Evolutionary conservation across 2,888 invertebrate genomes (phyloP), one percentile per base, ranked within the genome.

Genomic region (Encarsia formosa): DNA sequence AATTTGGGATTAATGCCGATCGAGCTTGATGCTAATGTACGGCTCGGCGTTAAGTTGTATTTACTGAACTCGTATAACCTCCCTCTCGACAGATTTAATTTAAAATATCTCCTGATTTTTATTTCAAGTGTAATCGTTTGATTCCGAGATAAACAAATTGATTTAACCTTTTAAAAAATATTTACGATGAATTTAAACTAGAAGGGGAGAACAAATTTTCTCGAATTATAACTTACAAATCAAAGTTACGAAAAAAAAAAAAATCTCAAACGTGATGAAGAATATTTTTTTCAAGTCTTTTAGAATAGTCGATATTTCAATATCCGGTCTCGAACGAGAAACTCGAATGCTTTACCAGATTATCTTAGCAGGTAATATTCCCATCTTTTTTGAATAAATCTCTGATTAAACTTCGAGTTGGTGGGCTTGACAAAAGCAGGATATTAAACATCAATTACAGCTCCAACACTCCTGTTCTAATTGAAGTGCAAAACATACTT

Each of bases 381-480:
- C 19, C 34, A 26, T 15, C 4, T 45, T 20, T n/a, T 20, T 20
- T 31, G 35, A 9, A 34, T 45, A 13, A 45, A 31, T 9, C 15
- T 26, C 13, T 37, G 46, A 51, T 45, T 46, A 35, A 20, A 45
- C 41, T 45, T 46, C 8, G 41, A 31, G 35, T 13, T 41, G n/a
- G n/a, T n/a, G n/a, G n/a, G n/a, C n/a, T 46, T 37, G 23, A 37
- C 61, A 60, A 59, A 57, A 49, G 58, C 65, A 65, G 65, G 65
- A 65, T 65, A 65, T 65, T 65, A 65, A 65, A 63, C 60, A 57
- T 59, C 62, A 65, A 65, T 65, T 65, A 63, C 53, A 59, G 62
- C 63, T 62, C 53, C 51, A 24, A 54, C 49, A 52, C 52, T 11
- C 24, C 29, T 16, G 9, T 2, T 35, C 5, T 20, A 24, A 39